Base-by-base conservation (phyloP, 2,113 vertebrate genomes). In the Phaetusa simplex region DNA sequence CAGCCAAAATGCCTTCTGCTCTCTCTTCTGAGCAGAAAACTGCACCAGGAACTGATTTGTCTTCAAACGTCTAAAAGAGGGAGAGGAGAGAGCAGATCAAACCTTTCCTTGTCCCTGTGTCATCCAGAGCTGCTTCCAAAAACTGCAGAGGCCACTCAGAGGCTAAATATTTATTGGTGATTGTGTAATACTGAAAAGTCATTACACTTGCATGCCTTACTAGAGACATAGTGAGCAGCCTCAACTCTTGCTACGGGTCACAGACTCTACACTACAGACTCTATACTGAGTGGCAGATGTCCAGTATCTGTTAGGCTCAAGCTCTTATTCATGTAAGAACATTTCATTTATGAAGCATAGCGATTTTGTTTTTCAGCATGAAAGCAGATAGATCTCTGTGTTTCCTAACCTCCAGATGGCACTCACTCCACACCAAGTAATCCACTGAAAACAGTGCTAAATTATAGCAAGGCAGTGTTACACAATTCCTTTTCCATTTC, bases 351-450 rank as follows among this genome's bases (percentile, higher is more conserved):
- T 34, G 80, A 80, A 82, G 21, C 18, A n/a, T 0, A 0, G 3
- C 6, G 56, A 69, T 80, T 87, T 74, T 74, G n/a, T 7, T 83
- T 86, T 64, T 67, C 86, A 71, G 66, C 32, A 58, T 19, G 62
- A 90, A 80, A 45, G 18, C 43, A 36, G 1, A 45, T 3, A 53
- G 36, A 81, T 53, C 45, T 69, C 50, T 4, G 8, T 2, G 10
- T 32, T 62, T 83, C 59, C 67, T 61, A n/a, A 79, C 96, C 97
- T 90, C 90, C 91, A 97, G 97, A 69, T 93, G 97, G 95, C 96
- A 97, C 86, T 94, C 90, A 74, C 32, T 95, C 56, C 71, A 77
- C 74, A 82, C 24, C 52, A 80, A 67, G 62, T 17, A 92, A 82
- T 45, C 17, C 16, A 47, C 23, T 32, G 45, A 34, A 88, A 92